Evolutionary conservation across 2,888 invertebrate species (phyloP).

Genomic region (Notodonta dromedarius): DNA sequence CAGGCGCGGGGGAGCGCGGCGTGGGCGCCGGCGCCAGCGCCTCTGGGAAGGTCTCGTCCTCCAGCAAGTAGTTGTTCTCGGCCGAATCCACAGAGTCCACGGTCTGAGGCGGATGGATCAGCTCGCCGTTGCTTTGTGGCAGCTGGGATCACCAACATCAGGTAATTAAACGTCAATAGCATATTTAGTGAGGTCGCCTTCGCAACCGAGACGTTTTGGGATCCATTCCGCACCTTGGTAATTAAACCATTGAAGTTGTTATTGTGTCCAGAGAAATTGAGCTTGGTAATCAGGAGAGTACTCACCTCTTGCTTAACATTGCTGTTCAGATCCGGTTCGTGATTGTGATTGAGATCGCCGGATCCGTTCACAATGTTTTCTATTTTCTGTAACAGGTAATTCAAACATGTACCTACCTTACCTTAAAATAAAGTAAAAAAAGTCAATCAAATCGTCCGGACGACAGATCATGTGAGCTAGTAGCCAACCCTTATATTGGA

Average conservation of each 20-base stretch:
- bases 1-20: slow-evolving; percentile 62
- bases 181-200: too few species aligned
- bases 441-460: too few species aligned
- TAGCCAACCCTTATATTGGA: too few species aligned
- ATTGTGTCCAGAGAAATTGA: too few species aligned
- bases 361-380: slow-evolving; percentile 70
- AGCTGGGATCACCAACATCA: slow-evolving; percentile 38
- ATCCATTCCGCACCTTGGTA: too few species aligned
- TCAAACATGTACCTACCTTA: background rate
- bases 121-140: slow-evolving; percentile 60
- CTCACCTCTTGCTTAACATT: slow-evolving; percentile 51
- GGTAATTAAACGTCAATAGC: background rate
- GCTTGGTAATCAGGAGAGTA: background rate
- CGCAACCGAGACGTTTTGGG: too few species aligned
- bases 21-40: slow-evolving; percentile 67
- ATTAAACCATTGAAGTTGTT: too few species aligned
- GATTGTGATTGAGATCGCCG: slow-evolving; percentile 78
- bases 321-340: slow-evolving; percentile 63
- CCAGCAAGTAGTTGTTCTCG: slow-evolving; percentile 62
- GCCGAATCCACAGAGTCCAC: slow-evolving; percentile 58
- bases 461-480: too few species aligned
- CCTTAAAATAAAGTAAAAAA: too few species aligned
- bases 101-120: slow-evolving; percentile 28
- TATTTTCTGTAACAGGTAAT: slow-evolving; percentile 53
- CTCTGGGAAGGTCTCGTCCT: slow-evolving; percentile 77